Base-by-base conservation (phyloP, 1,140 invertebrate genomes). In the Thaumatotibia leucotreta region DNA sequence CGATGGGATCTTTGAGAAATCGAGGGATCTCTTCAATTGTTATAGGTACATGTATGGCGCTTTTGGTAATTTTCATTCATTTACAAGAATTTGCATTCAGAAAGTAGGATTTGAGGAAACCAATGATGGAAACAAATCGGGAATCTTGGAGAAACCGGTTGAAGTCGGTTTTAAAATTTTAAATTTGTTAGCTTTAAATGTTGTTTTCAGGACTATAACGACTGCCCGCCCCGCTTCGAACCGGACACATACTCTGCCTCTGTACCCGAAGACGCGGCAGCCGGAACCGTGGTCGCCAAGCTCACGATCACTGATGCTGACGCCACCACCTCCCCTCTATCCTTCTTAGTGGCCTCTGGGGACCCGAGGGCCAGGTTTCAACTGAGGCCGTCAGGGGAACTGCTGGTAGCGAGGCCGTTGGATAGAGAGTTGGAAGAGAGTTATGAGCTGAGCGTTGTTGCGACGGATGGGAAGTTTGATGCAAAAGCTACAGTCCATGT, bases 401-500 rank as follows among this genome's bases (percentile, higher is more conserved):
- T 98, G 20, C 96, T 94, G 78, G 95, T 97, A 20, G 94, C 94
- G 6, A 95, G 96, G 79, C 72, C 91, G 3, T 92, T 98, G 2
- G 96, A 98, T 84, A 92, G 97, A 65, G 97, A 98, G 86, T 86
- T 91, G 4, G 92, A 93, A 24, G 88, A 93, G 58, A 87, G 81
- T 61, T 97, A 97, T 78, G 91, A 94, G 23, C 89, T 98, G 0
- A 92, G 92, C 67, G 92, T 98, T 11, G 91, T 96, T 29, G 96
- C 95, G 45, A 97, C 96, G 6, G 97, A 98, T 92, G 97, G 97
- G 50, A 95, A 95, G 83, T 97, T 95, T 84, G 95, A 96, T 22
- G 94, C 96, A 27, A 92, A 91, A 27, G 94, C 95, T 6, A 93
- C 92, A 72, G 93, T 98, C 0, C 86, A 86, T 31, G 93, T 98